These are phyloP conservation scores for Protobothrops flavoviridis DNA, from an alignment of 2,113 vertebrate genomes.

Conservation along the genomic window DNA sequence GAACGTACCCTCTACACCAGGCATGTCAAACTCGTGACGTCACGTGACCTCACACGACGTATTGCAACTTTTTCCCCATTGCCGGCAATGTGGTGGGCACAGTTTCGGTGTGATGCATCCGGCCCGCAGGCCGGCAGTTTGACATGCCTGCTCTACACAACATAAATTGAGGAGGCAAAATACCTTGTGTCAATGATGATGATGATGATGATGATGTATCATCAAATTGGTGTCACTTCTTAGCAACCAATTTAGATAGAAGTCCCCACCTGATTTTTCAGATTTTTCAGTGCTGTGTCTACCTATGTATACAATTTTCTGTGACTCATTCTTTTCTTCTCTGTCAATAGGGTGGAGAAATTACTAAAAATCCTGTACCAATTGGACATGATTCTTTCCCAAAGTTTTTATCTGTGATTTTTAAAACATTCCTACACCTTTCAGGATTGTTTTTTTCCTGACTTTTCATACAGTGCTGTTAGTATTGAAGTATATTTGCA, in stretches of 20 bases:
- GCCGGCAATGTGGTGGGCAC: no score
- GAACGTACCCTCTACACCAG: background rate
- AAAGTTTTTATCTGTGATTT: background rate
- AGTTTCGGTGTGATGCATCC: no score
- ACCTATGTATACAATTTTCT: background rate
- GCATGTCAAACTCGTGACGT: no score
- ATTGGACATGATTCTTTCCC: background rate
- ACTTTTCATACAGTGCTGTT: background rate
- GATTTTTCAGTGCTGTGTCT: background rate
- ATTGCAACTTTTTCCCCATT: no score
- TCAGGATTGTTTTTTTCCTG: background rate
- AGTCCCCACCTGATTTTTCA: background rate
- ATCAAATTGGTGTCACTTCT: background rate
- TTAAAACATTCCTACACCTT: background rate
- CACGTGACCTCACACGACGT: accelerated
- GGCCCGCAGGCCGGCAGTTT: no score
- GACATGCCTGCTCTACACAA: background rate
- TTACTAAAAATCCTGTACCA: background rate
- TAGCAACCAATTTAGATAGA: background rate
- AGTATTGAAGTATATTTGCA: background rate
- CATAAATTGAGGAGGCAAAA: background rate
- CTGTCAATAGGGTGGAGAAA: background rate
- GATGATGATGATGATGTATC: background rate
- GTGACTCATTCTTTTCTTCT: background rate
- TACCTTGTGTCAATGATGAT: background rate